Evolutionary conservation across 2,113 vertebrate species (phyloP), one percentile per base, ranked within the genome.

Genomic region (Colossoma macropomum): DNA sequence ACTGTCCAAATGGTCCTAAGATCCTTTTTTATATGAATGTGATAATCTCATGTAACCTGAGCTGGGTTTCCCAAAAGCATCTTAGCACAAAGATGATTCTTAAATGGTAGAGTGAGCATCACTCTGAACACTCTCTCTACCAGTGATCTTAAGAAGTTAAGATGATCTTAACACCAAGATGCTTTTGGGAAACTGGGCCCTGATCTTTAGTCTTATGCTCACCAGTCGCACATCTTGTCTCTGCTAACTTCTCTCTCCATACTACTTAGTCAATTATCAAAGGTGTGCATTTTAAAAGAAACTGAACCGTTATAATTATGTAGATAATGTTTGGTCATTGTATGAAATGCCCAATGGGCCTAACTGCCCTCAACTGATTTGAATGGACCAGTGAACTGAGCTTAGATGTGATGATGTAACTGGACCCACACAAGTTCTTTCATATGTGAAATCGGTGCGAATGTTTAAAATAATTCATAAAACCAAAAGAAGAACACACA

Each of bases 331-430:
- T 32, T 38, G 66, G 66, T 38, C 38, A 71, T 45, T 71, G 13
- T 25, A 71, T 21, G 10, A 6, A 70, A 30, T 21, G 30, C 66
- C 66, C 30, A 38, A 4, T 69, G 32, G 66, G 30, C 16, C 13
- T 8, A 27, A 0, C 63, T 30, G 4, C 23, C 65, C 16, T 30
- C 28, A 10, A 32, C 54, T 16, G 27, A 73, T 54, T 23, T 41
- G 13, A 45, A 34, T 80, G 68, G n/a, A 70, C 32, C 34, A 70
- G 32, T 38, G 32, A 48, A 45, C 9, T 50, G 34, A 50, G 41
- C 32, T 71, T 62, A n/a, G 56, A 80, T 28, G 69, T 19, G 25
- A 13, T 81, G 56, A 73, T 63, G 56, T 27, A 73, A 73, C 41
- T 6, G 9, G 2, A 23, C 10, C 30, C 19, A n/a, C 27, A 28